Base-by-base conservation (phyloP, 2,797 vertebrate species). In the Ceyx erithaca region DNA sequence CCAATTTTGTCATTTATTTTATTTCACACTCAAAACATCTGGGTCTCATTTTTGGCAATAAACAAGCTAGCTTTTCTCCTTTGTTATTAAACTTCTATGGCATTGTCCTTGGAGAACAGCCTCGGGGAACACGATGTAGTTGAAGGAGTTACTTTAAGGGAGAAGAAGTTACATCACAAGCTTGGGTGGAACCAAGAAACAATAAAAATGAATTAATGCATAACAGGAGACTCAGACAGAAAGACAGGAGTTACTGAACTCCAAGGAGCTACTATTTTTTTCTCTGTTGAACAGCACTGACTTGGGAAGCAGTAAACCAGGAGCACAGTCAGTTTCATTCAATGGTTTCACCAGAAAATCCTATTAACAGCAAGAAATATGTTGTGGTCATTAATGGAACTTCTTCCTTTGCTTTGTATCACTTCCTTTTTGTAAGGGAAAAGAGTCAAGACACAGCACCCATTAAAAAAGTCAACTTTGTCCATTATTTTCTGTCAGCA, bases 1-100 rank as follows among this genome's bases (percentile, higher is more conserved):
- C 13, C 71, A 94, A 19, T 62, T 88, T 86, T 68, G 62, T 79
- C 64, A 94, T 90, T 94, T 86, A 80, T 86, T 80, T 93, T 90
- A 85, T 91, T 96, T 93, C 93, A 93, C 79, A 51, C 83, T 96
- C 92, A 91, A 77, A 94, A 96, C 95, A 97, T 95, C 96, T 97
- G 96, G 71, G 75, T 94, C 95, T 97, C 86, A 88, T 97, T 96
- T 96, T 64, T 90, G 63, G 45, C 75, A 80, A 41, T 35, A 45
- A 73, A 48, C 61, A 89, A 88, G 28, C 61, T 57, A 10, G 37
- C 10, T 71, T 87, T 93, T 15, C 54, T 63, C 35, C 69, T 86
- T 76, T 91, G 52, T 25, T 94, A 73, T 75, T 64, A 70, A 45
- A 58, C 48, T 46, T 93, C 58, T 12, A 1, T 17, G 30, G 75